Evolutionary conservation across 1,140 invertebrate species (phyloP).

Genomic region (Propsilocerus akamusi): DNA sequence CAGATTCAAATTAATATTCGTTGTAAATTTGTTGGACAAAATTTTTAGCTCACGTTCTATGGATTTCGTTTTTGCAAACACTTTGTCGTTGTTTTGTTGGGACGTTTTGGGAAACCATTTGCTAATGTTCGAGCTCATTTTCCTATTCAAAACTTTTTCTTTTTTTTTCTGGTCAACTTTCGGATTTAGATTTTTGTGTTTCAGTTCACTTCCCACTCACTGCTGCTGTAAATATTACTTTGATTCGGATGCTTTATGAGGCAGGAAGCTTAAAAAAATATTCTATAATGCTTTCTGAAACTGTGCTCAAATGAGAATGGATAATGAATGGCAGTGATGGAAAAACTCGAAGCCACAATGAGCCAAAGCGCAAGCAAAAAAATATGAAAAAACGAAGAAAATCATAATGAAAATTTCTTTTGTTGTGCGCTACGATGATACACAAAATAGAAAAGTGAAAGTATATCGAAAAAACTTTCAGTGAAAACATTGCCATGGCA

Average conservation of each 20-base stretch:
- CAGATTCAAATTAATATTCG: constrained; percentile 7
- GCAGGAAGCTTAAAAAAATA: background rate
- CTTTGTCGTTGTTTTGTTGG: constrained; percentile 1
- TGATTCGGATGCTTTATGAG: too few relatives aligned
- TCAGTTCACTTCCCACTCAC: background rate
- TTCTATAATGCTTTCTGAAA: background rate
- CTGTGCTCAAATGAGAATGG: background rate
- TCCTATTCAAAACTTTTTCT: background rate
- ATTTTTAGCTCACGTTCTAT: constrained; percentile 5
- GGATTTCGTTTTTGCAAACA: constrained; percentile 2
- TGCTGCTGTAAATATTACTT: background rate
- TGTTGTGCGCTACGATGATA: background rate
- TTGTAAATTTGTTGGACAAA: constrained; percentile 5
- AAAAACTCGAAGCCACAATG: background rate
- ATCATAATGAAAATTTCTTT: background rate
- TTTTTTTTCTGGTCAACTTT: background rate
- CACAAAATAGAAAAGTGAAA: background rate
- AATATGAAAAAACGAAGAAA: background rate
- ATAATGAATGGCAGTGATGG: background rate
- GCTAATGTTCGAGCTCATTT: background rate
- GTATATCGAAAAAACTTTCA: constrained; percentile 2
- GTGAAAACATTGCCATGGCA: background rate
- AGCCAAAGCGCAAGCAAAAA: background rate
- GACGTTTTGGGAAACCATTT: constrained; percentile 6
- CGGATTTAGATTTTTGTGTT: too few relatives aligned